These are phyloP conservation scores for Cotesia vestalis DNA, from an alignment of 1,140 invertebrate species.

Conservation along the genomic window DNA sequence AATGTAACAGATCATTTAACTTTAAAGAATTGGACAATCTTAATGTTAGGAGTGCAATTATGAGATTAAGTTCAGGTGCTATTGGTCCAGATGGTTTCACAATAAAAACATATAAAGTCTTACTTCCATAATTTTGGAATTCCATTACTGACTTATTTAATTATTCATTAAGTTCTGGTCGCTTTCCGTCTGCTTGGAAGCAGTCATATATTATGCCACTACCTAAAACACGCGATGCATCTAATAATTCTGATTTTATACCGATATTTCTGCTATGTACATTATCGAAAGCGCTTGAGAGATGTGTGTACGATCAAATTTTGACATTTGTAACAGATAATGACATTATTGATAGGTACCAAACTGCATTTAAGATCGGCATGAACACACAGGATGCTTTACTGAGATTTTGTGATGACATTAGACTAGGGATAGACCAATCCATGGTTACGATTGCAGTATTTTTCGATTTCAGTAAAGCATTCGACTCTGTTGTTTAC, in stretches of 20 bases:
- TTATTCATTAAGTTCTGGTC: too few species aligned
- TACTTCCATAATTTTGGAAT: too few species aligned
- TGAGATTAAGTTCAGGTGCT: too few species aligned
- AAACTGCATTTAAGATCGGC: background rate
- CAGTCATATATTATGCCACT: too few species aligned
- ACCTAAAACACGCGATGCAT: background rate
- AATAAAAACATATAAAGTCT: too few species aligned
- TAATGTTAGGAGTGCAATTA: too few species aligned
- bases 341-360: background rate
- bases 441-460: background rate
- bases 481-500: background rate
- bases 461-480: conserved; percentile 8
- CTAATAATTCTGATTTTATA: background rate
- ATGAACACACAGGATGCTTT: background rate
- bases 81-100: too few species aligned
- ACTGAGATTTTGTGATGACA: background rate
- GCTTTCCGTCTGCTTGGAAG: too few species aligned
- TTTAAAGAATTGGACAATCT: too few species aligned
- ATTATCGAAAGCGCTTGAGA: conserved; percentile 1
- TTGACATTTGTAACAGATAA: background rate
- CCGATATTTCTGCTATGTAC: background rate
- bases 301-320: background rate
- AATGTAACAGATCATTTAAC: too few species aligned
- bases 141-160: too few species aligned
- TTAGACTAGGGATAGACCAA: background rate